Base-by-base conservation (phyloP, 2,797 vertebrate species). In the Buceros bicornis region DNA sequence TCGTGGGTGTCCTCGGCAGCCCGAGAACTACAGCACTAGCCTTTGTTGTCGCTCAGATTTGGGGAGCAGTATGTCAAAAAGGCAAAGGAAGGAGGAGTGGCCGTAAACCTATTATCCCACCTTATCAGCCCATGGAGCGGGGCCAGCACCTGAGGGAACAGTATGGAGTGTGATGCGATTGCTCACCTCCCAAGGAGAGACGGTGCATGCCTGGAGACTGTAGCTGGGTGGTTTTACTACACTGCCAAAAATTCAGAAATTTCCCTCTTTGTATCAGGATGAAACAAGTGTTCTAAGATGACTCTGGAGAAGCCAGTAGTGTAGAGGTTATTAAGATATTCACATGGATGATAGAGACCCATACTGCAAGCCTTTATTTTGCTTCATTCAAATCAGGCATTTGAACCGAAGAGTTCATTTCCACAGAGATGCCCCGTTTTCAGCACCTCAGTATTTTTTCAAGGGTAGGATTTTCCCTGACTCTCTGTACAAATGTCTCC, bases 111-210 rank as follows among this genome's bases (percentile, higher is more conserved):
- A 90, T 96, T 90, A 96, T 96, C 80, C 91, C 33, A 87, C 53
- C 45, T 96, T 65, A 97, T 96, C 91, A 96, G 86, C 45, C 77
- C 6, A 2, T 94, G 91, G 95, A 96, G 71, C 69, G 0, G 94
- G 94, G 95, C 95, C 96, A 95, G 94, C 80, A 90, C 95, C 95
- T 65, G 93, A 97, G 95, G 96, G 96, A 96, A 96, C 22, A 77
- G 67, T 1, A 5, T 85, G 81, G 81, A 91, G 76, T 4, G 2
- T 78, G 88, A 95, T 4, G 2, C 74, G 88, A 95, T 96, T 95
- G 88, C 93, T 95, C 88, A 95, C 96, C 95, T 96, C 96, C 96
- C 96, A 95, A 80, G 96, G 73, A 97, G 96, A 95, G 42, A 94
- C 25, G 53, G 86, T 93, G 83, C 83, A 53, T 96, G 88, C 93